phyloP scores from a whole-genome alignment of 2,888 invertebrate genomes.

The Eulithis testata region DNA sequence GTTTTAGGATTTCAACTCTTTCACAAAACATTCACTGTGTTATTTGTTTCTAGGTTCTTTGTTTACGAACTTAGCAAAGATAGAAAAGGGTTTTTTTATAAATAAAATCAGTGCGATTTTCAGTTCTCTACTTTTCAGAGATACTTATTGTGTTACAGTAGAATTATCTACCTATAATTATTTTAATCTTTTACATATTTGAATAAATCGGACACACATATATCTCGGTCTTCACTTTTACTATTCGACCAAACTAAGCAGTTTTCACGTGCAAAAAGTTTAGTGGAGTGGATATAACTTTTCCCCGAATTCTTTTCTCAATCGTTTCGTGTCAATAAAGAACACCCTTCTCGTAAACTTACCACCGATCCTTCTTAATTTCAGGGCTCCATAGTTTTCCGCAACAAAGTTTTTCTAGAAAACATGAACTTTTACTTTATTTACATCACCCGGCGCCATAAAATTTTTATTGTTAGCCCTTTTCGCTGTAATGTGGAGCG shows the following conservation, averaged over 20 bases:
- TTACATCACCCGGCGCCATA: constrained; percentile 62
- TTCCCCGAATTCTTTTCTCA: constrained; percentile 8
- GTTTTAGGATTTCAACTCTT: constrained; percentile 26
- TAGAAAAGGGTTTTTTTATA: not conserved
- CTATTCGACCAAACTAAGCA: not conserved
- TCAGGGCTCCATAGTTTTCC: constrained; percentile 33
- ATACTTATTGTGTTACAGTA: too few species aligned
- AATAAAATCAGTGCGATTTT: too few species aligned
- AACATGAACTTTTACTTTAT: constrained; percentile 61
- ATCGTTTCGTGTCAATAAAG: constrained; percentile 12
- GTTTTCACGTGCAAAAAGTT: not conserved
- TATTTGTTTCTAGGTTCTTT: not conserved
- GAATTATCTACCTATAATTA: too few species aligned
- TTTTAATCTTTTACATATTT: too few species aligned
- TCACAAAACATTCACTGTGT: not conserved
- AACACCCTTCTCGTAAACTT: constrained; percentile 22
- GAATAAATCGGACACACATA: too few species aligned
- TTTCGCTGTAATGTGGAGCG: constrained; percentile 62
- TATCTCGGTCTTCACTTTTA: not conserved
- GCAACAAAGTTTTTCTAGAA: constrained; percentile 42
- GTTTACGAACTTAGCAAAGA: not conserved
- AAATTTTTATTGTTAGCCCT: constrained; percentile 80
- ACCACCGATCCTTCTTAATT: constrained; percentile 31
- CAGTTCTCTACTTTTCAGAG: too few species aligned
- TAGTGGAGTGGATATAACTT: not conserved